Base-by-base conservation (phyloP, 2,888 invertebrate genomes). In the Sisyra terminalis region DNA sequence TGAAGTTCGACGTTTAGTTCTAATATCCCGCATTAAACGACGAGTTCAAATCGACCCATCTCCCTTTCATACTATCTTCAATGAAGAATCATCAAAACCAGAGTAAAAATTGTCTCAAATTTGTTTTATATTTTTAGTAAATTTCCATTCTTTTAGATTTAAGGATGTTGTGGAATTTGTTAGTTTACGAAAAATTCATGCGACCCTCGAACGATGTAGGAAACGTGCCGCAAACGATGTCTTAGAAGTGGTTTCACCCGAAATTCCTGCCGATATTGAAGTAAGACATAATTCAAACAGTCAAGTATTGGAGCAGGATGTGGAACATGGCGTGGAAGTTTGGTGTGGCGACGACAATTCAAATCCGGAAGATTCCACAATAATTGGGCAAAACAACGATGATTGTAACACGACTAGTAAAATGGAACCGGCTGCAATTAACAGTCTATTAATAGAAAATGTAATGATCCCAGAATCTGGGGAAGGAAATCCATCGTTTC, bases 51-150 rank as follows among this genome's bases (percentile, higher is more conserved):
- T 38, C 13, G 43, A 43, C 30, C 43, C 37, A 14, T 30, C 43
- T 6, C 37, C 37, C 13, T 30, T 43, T 9, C 37, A 31, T 10
- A 37, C 15, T 4, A 43, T 43, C 14, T 37, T 17, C 16, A 34
- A 43, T 30, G 43, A 43, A 38, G 43, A 43, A 43, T 43, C 37
- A 30, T 16, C 29, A 9, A 37, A 31, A 29, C 43, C 37, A n/a
- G 43, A 43, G 43, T 43, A 29, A 43, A 37, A 37, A n/a, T 29
- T 34, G n/a, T 13, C 29, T 29, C 7, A 29, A 29, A 29, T 7
- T 29, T 7, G 10, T 29, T 8, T 29, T 8, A 8, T 29, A 29
- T 8, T 29, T 29, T 29, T n/a, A 17, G 10, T 16, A 16, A 29
- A 11, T 11, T 11, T 29, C 15, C n/a, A 30, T 42, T 24, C 7